These are phyloP conservation scores for Ctenopoma kingsleyae DNA, from an alignment of 2,797 vertebrate species.

Conservation along the genomic window DNA sequence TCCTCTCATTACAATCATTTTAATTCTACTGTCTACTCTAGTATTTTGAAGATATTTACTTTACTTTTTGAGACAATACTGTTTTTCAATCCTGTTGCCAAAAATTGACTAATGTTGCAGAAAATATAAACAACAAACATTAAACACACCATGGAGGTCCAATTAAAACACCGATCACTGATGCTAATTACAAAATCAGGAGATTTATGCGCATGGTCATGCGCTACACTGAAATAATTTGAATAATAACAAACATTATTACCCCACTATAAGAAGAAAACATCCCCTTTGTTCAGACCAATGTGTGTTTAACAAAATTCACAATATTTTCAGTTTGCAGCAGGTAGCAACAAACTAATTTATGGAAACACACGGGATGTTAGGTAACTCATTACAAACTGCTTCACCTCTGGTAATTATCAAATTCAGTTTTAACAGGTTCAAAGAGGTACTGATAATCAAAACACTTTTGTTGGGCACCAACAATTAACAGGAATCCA, in stretches of 20 bases:
- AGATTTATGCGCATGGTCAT: not conserved
- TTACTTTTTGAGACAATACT: not conserved
- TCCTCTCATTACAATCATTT: conserved; percentile 7
- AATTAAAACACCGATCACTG: conserved; percentile 29
- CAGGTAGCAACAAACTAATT: not conserved
- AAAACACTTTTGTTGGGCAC: not conserved
- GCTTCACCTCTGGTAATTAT: fast-evolving
- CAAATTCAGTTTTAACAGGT: not conserved
- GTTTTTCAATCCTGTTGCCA: conserved; percentile 3
- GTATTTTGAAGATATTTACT: conserved; percentile 21
- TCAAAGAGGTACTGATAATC: not conserved
- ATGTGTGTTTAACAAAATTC: too few species aligned
- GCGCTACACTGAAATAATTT: conserved; percentile 14
- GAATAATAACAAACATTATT: conserved; percentile 24
- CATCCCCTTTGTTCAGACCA: not conserved
- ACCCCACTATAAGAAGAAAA: conserved; percentile 14
- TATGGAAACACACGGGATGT: not conserved
- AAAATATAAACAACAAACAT: not conserved
- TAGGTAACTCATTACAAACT: not conserved
- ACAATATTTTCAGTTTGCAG: not conserved
- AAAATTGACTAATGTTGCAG: not conserved
- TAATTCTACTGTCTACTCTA: not conserved
- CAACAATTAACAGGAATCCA: not conserved
- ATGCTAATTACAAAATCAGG: conserved; percentile 15
- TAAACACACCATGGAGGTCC: conserved; percentile 13